Percentiles rank a stretch among this genome's conserved stretches.
phyloP scores from a whole-genome alignment of 2,797 vertebrate genomes.

The Gambusia yucatana region DNA sequence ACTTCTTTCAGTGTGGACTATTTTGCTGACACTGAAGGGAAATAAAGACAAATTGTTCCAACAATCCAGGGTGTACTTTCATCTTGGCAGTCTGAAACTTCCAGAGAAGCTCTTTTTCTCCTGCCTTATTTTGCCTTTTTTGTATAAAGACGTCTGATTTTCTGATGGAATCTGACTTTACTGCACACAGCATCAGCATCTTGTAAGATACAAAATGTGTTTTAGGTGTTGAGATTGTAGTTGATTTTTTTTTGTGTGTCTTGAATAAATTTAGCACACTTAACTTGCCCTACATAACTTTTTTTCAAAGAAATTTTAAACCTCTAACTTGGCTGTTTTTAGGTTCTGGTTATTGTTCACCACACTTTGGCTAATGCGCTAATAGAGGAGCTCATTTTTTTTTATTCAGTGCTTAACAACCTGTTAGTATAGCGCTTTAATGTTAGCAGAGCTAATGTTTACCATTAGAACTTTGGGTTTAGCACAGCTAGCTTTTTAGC shows the following conservation, averaged over 20 bases:
- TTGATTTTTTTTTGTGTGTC: no score
- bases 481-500: neutral
- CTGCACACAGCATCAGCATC: neutral
- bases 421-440: neutral
- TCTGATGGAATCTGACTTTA: neutral
- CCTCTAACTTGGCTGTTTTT: neutral
- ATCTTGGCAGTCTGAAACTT: constrained; percentile 49
- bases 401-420: neutral
- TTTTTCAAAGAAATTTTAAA: neutral
- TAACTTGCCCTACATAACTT: neutral
- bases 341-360: neutral
- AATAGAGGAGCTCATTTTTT: no score
- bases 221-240: neutral
- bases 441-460: neutral
- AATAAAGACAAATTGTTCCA: constrained; percentile 66
- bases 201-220: neutral
- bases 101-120: constrained; percentile 11
- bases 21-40: constrained; percentile 53
- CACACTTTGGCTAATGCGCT: no score
- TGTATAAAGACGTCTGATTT: constrained; percentile 8
- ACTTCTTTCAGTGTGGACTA: constrained; percentile 44
- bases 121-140: neutral
- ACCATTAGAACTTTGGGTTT: neutral
- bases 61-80: constrained; percentile 49
- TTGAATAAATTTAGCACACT: neutral